Conservation (phyloP, 2,113 vertebrate species). For the Acrocephalus arundinaceus region DNA sequence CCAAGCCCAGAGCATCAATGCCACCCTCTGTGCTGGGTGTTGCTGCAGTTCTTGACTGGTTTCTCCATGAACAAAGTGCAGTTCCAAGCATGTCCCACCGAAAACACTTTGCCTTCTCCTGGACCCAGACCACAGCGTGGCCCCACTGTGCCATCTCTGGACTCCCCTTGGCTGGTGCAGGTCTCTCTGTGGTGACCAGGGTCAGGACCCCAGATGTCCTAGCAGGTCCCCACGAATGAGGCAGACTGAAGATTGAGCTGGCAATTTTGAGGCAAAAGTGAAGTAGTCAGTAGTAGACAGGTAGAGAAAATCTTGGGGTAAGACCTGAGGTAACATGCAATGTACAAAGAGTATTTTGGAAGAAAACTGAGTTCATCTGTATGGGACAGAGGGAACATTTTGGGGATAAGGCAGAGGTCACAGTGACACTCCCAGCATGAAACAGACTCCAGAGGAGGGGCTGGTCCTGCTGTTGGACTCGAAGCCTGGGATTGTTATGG, state of each 20-base stretch:
- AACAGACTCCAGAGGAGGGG: background rate
- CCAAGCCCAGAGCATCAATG: too few species aligned
- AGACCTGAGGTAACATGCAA: accelerated
- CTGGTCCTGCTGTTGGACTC: accelerated
- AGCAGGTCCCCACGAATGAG: background rate
- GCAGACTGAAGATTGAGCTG: background rate
- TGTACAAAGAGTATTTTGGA: background rate
- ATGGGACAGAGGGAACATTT: background rate
- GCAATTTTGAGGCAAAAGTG: background rate
- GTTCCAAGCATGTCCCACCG: conserved; percentile 82
- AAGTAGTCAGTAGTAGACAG: accelerated
- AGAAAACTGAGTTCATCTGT: background rate
- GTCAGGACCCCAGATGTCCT: background rate
- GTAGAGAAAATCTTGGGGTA: background rate
- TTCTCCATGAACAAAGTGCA: conserved; percentile 64
- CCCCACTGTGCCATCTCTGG: accelerated
- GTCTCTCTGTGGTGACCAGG: background rate
- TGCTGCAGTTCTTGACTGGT: background rate
- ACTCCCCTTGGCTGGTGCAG: accelerated
- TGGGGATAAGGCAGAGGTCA: background rate
- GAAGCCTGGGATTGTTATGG: background rate
- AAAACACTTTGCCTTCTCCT: background rate
- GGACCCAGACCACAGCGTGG: accelerated
- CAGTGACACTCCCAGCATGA: background rate
- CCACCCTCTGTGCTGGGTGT: background rate